Evolutionary conservation across 2,113 vertebrate species (phyloP).

Genomic region (Siphamia tubifer): DNA sequence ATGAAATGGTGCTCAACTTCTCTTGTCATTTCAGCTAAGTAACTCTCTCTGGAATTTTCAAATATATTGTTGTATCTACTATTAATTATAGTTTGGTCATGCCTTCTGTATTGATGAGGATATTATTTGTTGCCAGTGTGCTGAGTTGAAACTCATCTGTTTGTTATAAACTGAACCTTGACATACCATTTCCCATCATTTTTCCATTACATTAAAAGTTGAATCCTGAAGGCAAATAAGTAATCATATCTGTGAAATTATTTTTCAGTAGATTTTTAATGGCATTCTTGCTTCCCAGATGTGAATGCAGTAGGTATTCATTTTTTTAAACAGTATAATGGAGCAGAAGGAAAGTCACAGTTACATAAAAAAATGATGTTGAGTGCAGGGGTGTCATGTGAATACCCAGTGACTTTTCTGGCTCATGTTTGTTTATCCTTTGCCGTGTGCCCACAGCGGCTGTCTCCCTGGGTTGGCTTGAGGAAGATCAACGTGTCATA

Average conservation of each 20-base stretch:
- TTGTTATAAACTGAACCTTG: slow-evolving; percentile 41
- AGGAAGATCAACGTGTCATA: slow-evolving; percentile 97
- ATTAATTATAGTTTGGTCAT: slow-evolving; percentile 37
- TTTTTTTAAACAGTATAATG: background rate
- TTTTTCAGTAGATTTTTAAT: slow-evolving; percentile 45
- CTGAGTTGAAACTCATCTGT: slow-evolving; percentile 1
- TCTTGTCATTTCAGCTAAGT: background rate
- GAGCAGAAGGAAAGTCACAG: background rate
- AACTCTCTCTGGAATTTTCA: background rate
- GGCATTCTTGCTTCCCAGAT: slow-evolving; percentile 26
- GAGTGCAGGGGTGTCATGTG: no score
- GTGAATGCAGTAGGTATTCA: background rate
- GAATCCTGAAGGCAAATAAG: slow-evolving; percentile 50
- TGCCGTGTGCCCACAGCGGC: slow-evolving; percentile 52
- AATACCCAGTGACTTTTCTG: background rate
- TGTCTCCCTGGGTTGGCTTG: slow-evolving; percentile 96
- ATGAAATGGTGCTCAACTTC: background rate
- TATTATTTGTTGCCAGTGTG: slow-evolving; percentile 33
- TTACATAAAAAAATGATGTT: background rate
- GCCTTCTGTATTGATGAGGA: slow-evolving; percentile 27
- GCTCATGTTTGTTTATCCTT: background rate
- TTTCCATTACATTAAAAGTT: slow-evolving; percentile 40
- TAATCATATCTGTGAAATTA: slow-evolving; percentile 63
- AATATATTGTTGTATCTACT: background rate
- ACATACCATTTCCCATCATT: slow-evolving; percentile 36